A percentile compares a stretch with the other conserved stretches of the same genome.
Evolutionary conservation across 2,888 invertebrate genomes (phyloP).

Genomic region (Lasiommata megera): DNA sequence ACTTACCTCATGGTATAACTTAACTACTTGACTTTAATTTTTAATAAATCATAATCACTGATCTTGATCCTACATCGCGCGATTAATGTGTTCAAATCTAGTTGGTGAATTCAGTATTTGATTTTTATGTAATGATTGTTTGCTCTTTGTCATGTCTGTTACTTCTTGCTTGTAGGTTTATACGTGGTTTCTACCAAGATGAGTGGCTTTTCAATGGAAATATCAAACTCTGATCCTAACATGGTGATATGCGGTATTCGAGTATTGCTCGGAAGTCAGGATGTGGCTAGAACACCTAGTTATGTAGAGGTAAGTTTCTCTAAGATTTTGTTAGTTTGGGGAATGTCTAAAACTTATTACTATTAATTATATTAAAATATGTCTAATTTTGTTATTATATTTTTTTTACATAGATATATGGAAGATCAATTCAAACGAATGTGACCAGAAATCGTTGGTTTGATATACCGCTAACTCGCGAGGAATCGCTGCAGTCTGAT

Average conservation of each 20-base stretch:
- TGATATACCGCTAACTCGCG: slow-evolving; percentile 95
- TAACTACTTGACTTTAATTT: no score
- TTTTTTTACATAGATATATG: slow-evolving; percentile 79
- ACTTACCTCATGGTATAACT: no score
- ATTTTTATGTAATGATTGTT: no score
- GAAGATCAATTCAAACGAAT: slow-evolving; percentile 86
- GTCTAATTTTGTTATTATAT: no score
- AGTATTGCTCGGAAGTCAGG: slow-evolving; percentile 92
- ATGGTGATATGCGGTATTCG: slow-evolving; percentile 95
- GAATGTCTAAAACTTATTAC: no score
- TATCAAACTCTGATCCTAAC: slow-evolving; percentile 92
- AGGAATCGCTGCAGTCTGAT: slow-evolving; percentile 95
- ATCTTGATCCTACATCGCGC: no score
- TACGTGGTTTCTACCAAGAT: slow-evolving; percentile 96
- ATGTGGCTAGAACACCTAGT: slow-evolving; percentile 88
- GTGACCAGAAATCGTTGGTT: slow-evolving; percentile 94
- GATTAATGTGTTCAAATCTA: no score
- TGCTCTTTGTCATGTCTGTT: no score
- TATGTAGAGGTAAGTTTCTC: slow-evolving; percentile 82
- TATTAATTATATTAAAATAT: no score
- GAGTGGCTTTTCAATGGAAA: slow-evolving; percentile 93
- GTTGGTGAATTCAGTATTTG: no score
- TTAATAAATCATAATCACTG: no score
- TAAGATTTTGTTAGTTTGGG: no score
- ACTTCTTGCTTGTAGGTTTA: slow-evolving; percentile 81